Conservation (phyloP, 2,113 vertebrate species). For the Menura novaehollandiae region DNA sequence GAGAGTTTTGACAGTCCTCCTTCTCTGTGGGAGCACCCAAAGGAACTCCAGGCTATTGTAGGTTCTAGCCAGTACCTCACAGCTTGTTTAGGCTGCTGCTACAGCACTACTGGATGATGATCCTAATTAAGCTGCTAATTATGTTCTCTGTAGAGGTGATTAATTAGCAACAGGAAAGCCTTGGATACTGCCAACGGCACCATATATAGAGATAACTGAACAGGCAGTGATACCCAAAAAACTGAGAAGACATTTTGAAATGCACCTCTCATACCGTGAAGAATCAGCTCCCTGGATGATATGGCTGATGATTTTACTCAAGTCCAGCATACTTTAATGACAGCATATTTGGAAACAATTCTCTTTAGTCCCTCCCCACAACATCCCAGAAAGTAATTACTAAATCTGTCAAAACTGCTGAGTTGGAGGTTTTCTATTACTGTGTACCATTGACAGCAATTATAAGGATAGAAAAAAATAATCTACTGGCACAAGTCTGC, state of each 20-base stretch:
- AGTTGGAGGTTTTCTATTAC: not conserved
- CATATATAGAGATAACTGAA: slow-evolving; percentile 40
- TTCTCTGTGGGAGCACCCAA: slow-evolving; percentile 42
- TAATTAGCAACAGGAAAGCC: slow-evolving; percentile 71
- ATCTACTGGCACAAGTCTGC: not conserved
- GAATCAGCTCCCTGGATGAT: not conserved
- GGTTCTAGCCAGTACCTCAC: slow-evolving; percentile 39
- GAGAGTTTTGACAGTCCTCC: slow-evolving; percentile 69
- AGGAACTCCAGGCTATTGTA: slow-evolving; percentile 28
- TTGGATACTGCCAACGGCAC: slow-evolving; percentile 46
- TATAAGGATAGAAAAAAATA: not conserved
- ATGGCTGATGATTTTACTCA: not conserved
- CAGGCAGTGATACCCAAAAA: slow-evolving; percentile 47
- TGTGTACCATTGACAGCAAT: not conserved
- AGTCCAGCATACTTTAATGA: not conserved
- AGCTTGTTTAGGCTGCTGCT: slow-evolving; percentile 30
- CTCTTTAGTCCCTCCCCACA: not conserved
- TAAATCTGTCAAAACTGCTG: not conserved
- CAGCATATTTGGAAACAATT: not conserved
- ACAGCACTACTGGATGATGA: slow-evolving; percentile 67
- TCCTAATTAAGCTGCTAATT: slow-evolving; percentile 84
- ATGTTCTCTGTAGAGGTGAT: slow-evolving; percentile 76
- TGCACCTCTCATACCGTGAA: not conserved
- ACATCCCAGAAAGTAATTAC: not conserved
- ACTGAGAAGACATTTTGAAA: slow-evolving; percentile 21